Evolutionary conservation across 64 coral and sea anemone species (phyloP), one percentile per base, ranked within the genome.

Genomic region (Astreopora myriophthalma): DNA sequence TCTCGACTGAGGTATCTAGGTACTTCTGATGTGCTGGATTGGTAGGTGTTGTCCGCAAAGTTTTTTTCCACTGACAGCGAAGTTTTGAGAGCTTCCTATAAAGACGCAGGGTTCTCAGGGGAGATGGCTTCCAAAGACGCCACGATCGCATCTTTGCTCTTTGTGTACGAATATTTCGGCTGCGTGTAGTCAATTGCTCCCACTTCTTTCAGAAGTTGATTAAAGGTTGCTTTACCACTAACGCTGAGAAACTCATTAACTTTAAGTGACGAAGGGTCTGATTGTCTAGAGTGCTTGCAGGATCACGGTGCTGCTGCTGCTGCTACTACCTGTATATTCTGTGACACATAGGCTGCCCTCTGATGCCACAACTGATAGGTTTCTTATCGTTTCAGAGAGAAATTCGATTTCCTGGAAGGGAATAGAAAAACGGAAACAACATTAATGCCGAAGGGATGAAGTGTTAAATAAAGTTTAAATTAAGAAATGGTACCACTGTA

Each of bases 71-170:
- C 34, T 19, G 49, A 65, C 32, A 65, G 42, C 26, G 80, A 84
- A 66, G 19, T 36, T 17, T 84, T 84, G 19, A 84, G 19, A 32
- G 52, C 80, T 65, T 20, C 32, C 80, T 58, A 84, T n/a, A 84
- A 48, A 0, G 80, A 64, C 30, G 52, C 55, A 34, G 80, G 80
- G 44, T 84, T 62, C 34, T 36, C 44, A 23, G 80, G 80, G 30
- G 80, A 61, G 57, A 84, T 84, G 1, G 66, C 80, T 23, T 65
- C 24, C n/a, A 84, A 65, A 3, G 55, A 84, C 8, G 80, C 49
- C 26, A 84, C 80, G 8, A 84, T 58, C 35, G 80, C 80, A 66
- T 84, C 80, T 84, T 65, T 84, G n/a, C n/a, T n/a, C n/a, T n/a
- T n/a, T n/a, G n/a, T n/a, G n/a, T n/a, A n/a, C n/a, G n/a, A n/a